These are phyloP conservation scores for Rhynchophorus ferrugineus DNA, from an alignment of 1,140 invertebrate species.

Conservation along the genomic window DNA sequence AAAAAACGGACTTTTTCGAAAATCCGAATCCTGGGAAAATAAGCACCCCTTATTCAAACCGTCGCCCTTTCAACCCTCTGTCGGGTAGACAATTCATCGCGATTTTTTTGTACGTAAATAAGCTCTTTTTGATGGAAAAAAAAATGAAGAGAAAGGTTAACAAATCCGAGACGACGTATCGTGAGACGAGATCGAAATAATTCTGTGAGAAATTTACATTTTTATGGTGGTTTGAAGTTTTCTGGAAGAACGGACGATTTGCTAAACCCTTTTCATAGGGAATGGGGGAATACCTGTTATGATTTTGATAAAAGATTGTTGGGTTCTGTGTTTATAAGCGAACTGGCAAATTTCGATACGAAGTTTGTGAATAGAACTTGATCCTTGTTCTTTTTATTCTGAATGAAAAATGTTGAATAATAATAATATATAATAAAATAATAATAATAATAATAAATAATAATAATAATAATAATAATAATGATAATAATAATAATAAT, in stretches of 20 bases:
- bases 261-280: neutral
- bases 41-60: neutral
- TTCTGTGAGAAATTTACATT: slow-evolving; percentile 10
- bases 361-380: too few relatives aligned
- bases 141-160: slow-evolving; percentile 2
- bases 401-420: too few relatives aligned
- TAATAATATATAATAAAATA: too few relatives aligned
- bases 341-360: too few relatives aligned
- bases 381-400: too few relatives aligned
- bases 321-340: too few relatives aligned
- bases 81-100: slow-evolving; percentile 1
- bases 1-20: slow-evolving; percentile 5
- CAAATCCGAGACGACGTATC: slow-evolving; percentile 7
- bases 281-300: too few relatives aligned
- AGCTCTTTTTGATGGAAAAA: neutral
- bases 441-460: too few relatives aligned
- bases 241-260: slow-evolving; percentile 8
- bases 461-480: too few relatives aligned
- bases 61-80: neutral
- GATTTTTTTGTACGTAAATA: slow-evolving; percentile 13
- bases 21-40: slow-evolving; percentile 14
- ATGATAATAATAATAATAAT: too few relatives aligned
- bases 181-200: slow-evolving; percentile 8
- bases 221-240: slow-evolving; percentile 2
- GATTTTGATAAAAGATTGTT: too few relatives aligned